Evolutionary conservation across 2,888 invertebrate species (phyloP), one percentile per base, ranked within the genome.

Genomic region (Ellobium chinense): DNA sequence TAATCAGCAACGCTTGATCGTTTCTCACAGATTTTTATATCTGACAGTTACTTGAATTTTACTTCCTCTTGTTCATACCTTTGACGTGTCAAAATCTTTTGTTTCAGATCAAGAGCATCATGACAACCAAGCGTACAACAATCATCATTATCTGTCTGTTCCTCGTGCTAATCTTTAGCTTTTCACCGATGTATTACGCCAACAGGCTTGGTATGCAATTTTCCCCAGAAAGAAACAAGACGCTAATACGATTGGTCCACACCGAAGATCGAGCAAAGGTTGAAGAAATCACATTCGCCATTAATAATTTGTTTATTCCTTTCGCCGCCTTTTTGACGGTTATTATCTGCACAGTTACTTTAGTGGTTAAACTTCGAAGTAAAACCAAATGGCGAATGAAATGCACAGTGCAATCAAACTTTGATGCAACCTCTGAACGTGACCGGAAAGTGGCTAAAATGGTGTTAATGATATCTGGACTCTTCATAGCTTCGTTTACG

Each of bases 381-480:
- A 37, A 66, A 31, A 54, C 70, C 46, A 70, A 56, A 56, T 70
- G 70, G 70, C 29, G 70, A 0, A 9, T 29, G 27, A 31, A 24
- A 24, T 70, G 54, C 1, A n/a, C n/a, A n/a, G n/a, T n/a, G n/a
- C n/a, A 2, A 9, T 1, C 31, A 21, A 37, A 70, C 1, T 12
- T 9, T 18, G 54, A 70, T 12, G 29, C 2, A 18, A n/a, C 31
- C 24, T 70, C 70, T 12, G 54, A 21, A 9, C 54, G 70, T 1
- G 70, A 70, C 31, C 54, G 54, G 31, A 70, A 37, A 29, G 56
- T 70, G 1, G n/a, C 46, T 9, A 70, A 70, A 60, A 73, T 73
- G 73, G 73, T 73, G 58, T 37, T 62, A 12, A 21, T 73, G 14
- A 73, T 73, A 60, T 73, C 73, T 12, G 60, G 58, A 5, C 31